These are phyloP conservation scores for Zootermopsis nevadensis DNA, from an alignment of 2,888 invertebrate genomes.

Conservation along the genomic window DNA sequence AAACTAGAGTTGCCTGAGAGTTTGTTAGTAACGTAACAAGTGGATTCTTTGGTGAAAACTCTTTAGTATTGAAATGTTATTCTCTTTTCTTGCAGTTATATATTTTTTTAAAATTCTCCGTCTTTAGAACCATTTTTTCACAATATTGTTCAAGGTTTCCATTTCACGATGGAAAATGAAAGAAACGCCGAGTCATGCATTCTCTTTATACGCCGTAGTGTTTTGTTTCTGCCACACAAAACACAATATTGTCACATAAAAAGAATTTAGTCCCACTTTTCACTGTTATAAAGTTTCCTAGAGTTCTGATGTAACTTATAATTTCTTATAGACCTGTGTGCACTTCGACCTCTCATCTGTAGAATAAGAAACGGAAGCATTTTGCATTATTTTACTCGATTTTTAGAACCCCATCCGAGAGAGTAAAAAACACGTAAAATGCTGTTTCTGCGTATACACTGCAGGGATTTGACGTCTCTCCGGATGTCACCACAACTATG, in stretches of 20 bases:
- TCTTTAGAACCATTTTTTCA: background rate
- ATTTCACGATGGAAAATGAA: background rate
- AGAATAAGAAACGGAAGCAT: background rate
- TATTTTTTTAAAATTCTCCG: too few species aligned
- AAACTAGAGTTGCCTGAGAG: too few species aligned
- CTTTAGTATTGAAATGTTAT: too few species aligned
- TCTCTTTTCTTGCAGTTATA: too few species aligned
- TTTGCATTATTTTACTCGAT: conserved; percentile 21
- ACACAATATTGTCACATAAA: background rate
- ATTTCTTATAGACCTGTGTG: background rate
- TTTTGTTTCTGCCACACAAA: conserved; percentile 17
- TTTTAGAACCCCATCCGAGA: background rate
- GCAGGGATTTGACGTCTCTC: background rate
- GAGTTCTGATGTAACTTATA: background rate
- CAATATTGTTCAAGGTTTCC: background rate
- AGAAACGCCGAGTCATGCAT: background rate
- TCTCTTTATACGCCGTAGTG: background rate
- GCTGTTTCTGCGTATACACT: background rate
- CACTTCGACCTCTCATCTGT: background rate
- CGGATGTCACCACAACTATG: conserved; percentile 2
- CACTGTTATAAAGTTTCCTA: background rate
- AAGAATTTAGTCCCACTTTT: background rate
- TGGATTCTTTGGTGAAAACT: too few species aligned
- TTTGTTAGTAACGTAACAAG: too few species aligned
- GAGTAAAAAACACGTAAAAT: background rate